phyloP scores from a whole-genome alignment of 2,888 invertebrate genomes.

The Dicyrtomina minuta region DNA sequence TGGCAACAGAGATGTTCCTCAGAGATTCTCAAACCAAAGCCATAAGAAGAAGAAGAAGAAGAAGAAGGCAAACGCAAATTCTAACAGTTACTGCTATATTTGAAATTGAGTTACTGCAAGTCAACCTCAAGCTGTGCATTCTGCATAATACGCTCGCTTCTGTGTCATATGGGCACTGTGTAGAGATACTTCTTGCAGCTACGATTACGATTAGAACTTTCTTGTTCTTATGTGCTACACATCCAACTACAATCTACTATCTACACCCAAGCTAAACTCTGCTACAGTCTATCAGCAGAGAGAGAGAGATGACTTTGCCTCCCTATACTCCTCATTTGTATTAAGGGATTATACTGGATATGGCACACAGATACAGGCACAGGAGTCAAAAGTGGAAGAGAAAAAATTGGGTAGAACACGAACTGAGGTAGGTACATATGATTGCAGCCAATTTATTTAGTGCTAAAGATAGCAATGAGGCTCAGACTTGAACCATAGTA shows the following conservation, averaged over 20 bases:
- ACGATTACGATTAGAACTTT: not conserved
- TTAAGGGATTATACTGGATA: too few species aligned
- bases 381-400: not conserved
- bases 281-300: too few species aligned
- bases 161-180: too few species aligned
- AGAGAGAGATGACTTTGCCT: too few species aligned
- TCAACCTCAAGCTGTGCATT: not conserved
- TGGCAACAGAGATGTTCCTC: not conserved
- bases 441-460: constrained; percentile 24
- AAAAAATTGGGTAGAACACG: not conserved
- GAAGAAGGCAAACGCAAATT: constrained; percentile 18
- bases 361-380: too few species aligned
- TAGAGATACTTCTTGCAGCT: too few species aligned
- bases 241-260: too few species aligned
- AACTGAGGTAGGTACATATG: constrained; percentile 2
- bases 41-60: not conserved
- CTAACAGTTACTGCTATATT: constrained; percentile 7
- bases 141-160: too few species aligned
- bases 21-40: too few species aligned
- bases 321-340: too few species aligned
- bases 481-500: not conserved
- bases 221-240: too few species aligned
- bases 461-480: constrained; percentile 30
- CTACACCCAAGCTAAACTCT: too few species aligned
- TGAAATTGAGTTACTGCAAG: constrained; percentile 8